Percentiles rank a stretch among this genome's conserved stretches.
Conservation (phyloP, 1,140 invertebrate species). For the Drosophila oshimai region DNA sequence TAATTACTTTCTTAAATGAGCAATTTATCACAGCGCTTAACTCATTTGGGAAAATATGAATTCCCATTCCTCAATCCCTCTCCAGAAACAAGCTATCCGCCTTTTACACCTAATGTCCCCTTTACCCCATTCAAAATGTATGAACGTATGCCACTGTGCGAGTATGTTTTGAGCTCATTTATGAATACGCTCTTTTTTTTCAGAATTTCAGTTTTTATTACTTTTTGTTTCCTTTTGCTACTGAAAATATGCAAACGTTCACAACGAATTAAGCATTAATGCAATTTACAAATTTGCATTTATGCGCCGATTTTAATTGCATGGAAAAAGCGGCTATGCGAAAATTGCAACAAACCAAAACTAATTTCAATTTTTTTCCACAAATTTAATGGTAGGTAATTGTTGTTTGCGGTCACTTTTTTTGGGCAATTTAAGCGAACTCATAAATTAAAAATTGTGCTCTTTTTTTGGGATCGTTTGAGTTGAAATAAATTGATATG, state of each 20-base stretch:
- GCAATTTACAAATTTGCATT: slow-evolving; percentile 57
- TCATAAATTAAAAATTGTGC: not conserved
- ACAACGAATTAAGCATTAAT: slow-evolving; percentile 71
- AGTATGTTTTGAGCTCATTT: not conserved
- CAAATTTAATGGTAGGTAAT: slow-evolving; percentile 26
- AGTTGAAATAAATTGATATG: not conserved
- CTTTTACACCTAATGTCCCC: no score
- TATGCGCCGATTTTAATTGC: slow-evolving; percentile 58
- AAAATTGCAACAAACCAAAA: slow-evolving; percentile 21
- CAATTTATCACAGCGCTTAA: no score
- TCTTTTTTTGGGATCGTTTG: not conserved
- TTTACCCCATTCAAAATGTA: not conserved
- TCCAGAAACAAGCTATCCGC: no score
- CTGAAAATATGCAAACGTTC: slow-evolving; percentile 48
- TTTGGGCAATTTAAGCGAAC: not conserved
- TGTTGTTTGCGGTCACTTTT: not conserved
- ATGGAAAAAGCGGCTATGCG: slow-evolving; percentile 52
- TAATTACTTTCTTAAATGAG: no score
- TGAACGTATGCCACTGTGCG: not conserved
- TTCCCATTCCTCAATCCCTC: no score
- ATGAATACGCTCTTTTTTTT: not conserved
- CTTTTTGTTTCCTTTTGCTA: slow-evolving; percentile 31
- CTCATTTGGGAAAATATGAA: no score
- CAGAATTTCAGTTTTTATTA: slow-evolving; percentile 23
- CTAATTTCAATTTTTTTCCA: slow-evolving; percentile 29